Conservation (phyloP, 1,140 invertebrate species). For the Phymastichus coffea region DNA sequence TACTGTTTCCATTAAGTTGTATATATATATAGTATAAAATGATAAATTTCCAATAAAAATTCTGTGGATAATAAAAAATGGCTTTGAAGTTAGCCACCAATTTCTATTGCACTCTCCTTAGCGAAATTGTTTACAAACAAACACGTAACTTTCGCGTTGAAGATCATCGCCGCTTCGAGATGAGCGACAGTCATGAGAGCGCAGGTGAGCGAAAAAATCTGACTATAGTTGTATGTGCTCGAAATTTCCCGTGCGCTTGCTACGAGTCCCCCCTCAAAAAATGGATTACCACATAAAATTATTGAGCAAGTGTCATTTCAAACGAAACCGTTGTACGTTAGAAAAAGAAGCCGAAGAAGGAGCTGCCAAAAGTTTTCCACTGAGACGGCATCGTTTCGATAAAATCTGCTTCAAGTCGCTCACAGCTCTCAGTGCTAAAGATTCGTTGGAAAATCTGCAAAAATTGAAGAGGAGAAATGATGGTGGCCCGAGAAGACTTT, state of each 20-base stretch:
- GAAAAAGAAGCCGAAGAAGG: not conserved
- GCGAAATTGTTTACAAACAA: slow-evolving; percentile 18
- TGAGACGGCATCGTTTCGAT: not conserved
- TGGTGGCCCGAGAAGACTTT: not conserved
- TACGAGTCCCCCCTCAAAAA: too few species aligned
- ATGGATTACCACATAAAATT: too few species aligned
- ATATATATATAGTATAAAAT: too few species aligned
- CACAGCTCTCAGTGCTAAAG: not conserved
- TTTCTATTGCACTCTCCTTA: not conserved
- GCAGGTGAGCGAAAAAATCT: too few species aligned
- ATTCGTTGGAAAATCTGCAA: slow-evolving; percentile 11
- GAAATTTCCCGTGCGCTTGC: too few species aligned
- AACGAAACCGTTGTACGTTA: too few species aligned
- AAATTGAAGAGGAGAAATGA: slow-evolving; percentile 3
- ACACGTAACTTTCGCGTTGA: slow-evolving; percentile 18
- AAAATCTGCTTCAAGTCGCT: slow-evolving; percentile 20
- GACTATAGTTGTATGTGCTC: too few species aligned
- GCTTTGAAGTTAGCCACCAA: slow-evolving; percentile 5
- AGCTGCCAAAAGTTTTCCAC: not conserved
- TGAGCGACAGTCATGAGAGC: not conserved
- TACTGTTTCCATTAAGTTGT: slow-evolving; percentile 46
- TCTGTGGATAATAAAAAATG: slow-evolving; percentile 25
- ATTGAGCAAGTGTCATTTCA: too few species aligned
- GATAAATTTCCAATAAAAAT: slow-evolving; percentile 35
- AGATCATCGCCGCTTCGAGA: not conserved